Evolutionary conservation across 1,140 invertebrate genomes (phyloP).

Genomic region (Lutraria rhynchaena): DNA sequence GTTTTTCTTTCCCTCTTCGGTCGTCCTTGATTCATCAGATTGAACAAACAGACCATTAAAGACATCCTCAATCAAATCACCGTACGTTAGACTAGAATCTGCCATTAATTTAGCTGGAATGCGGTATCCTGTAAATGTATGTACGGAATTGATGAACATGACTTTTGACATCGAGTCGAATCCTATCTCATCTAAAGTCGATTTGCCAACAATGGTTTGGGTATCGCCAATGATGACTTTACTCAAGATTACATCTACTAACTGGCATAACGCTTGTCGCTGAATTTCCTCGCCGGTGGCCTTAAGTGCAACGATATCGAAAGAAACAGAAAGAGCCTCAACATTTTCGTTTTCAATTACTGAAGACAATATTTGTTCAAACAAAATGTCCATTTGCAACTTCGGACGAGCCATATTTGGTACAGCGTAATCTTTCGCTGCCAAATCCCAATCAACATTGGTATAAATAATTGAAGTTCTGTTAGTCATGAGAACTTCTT

Average conservation of each 20-base stretch:
- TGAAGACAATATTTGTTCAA: constrained; percentile 9
- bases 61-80: not conserved
- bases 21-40: no score
- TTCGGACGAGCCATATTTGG: not conserved
- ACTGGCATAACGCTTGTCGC: not conserved
- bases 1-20: no score
- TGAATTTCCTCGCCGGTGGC: not conserved
- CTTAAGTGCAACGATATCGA: constrained; percentile 11
- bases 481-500: constrained; percentile 27
- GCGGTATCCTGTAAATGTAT: not conserved
- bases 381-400: not conserved
- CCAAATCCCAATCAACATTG: constrained; percentile 45
- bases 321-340: not conserved
- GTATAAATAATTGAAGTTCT: constrained; percentile 24
- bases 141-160: constrained; percentile 24
- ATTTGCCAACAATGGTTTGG: not conserved
- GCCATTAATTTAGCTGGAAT: constrained; percentile 1
- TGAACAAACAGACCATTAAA: no score
- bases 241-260: not conserved
- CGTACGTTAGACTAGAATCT: not conserved
- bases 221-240: not conserved
- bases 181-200: not conserved
- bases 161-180: constrained; percentile 25
- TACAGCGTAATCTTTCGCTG: constrained; percentile 28
- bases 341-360: constrained; percentile 9